Conservation (phyloP, 1,140 invertebrate genomes). For the Bombus pascuorum region DNA sequence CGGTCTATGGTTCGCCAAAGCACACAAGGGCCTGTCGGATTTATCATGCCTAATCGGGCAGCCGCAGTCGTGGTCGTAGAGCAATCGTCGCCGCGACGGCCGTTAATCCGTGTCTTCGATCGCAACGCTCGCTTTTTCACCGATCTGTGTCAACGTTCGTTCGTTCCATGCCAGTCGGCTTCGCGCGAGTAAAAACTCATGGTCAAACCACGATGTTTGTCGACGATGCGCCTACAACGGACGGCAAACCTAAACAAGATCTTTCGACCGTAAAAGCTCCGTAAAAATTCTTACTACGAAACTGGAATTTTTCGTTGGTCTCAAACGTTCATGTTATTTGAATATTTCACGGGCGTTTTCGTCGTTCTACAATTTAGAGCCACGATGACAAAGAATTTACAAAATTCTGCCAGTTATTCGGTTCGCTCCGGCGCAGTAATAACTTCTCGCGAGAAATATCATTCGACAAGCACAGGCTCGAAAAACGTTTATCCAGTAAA, state of each 20-base stretch:
- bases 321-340: neutral
- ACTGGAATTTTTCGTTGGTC: neutral
- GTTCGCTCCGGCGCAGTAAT: neutral
- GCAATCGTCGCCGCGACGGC: slow-evolving; percentile 12
- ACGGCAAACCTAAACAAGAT: neutral
- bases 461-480: neutral
- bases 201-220: too few species aligned
- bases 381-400: neutral
- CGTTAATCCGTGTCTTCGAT: slow-evolving; percentile 12
- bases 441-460: neutral
- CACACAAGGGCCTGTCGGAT: slow-evolving; percentile 12
- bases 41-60: slow-evolving; percentile 12
- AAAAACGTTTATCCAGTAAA: too few species aligned
- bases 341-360: neutral
- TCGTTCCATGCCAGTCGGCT: too few species aligned
- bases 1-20: slow-evolving; percentile 26
- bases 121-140: slow-evolving; percentile 8
- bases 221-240: too few species aligned
- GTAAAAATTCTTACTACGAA: neutral
- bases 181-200: too few species aligned
- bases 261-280: neutral
- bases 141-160: neutral
- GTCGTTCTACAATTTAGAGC: neutral
- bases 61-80: neutral
- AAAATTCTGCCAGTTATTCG: neutral